A percentile compares a stretch with the other conserved stretches of the same genome.
These are phyloP conservation scores for Strix aluco DNA, from an alignment of 2,113 vertebrate species.

Conservation along the genomic window DNA sequence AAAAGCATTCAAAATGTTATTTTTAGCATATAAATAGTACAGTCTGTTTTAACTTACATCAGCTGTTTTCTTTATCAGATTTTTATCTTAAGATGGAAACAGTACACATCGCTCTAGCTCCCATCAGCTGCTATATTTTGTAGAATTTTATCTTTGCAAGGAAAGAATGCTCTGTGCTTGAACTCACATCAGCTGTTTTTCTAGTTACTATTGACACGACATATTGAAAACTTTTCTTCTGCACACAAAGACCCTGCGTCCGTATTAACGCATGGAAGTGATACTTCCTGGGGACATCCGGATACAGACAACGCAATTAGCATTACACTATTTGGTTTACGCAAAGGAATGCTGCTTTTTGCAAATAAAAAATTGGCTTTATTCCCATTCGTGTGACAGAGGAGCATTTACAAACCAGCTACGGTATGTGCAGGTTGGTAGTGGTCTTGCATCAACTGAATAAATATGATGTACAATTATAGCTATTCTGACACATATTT, in stretches of 20 bases:
- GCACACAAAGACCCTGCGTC: neutral
- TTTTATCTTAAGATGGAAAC: slow-evolving; percentile 65
- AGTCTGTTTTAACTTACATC: slow-evolving; percentile 57
- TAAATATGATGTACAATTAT: neutral
- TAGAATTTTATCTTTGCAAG: slow-evolving; percentile 23
- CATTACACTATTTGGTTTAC: neutral
- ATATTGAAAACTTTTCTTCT: slow-evolving; percentile 11
- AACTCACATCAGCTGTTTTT: slow-evolving; percentile 55
- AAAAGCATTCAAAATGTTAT: slow-evolving; percentile 60
- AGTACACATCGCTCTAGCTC: neutral
- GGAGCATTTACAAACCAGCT: neutral
- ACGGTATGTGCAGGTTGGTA: neutral
- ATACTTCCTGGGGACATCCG: slow-evolving; percentile 43
- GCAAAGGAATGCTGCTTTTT: neutral
- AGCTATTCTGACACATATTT: neutral
- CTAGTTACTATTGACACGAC: slow-evolving; percentile 4
- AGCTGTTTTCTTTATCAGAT: slow-evolving; percentile 64
- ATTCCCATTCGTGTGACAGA: neutral
- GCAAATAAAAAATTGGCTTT: neutral
- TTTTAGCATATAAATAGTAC: slow-evolving; percentile 58
- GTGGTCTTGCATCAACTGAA: neutral
- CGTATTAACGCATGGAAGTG: neutral
- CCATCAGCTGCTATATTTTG: slow-evolving; percentile 31
- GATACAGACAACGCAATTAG: neutral
- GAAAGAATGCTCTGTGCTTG: neutral